Evolutionary conservation across 2,113 vertebrate genomes (phyloP).

Genomic region (Marmota monax): DNA sequence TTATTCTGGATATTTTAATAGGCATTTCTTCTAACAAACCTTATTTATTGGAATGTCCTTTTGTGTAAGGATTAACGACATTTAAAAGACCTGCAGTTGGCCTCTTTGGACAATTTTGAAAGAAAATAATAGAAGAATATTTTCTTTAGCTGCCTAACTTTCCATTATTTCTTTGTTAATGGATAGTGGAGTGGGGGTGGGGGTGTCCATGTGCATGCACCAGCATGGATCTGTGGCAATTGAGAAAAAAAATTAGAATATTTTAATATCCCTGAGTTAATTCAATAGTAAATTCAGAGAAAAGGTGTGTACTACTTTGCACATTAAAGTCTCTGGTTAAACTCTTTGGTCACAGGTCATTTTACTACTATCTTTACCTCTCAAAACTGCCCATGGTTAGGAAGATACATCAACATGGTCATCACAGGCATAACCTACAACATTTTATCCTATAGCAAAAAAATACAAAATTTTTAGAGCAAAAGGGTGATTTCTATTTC

Average conservation of each 20-base stretch:
- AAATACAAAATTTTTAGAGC: background rate
- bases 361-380: background rate
- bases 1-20: slow-evolving; percentile 73
- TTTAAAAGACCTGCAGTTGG: slow-evolving; percentile 61
- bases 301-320: background rate
- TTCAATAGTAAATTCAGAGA: slow-evolving; percentile 26
- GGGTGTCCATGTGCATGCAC: background rate
- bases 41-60: slow-evolving; percentile 68
- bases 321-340: slow-evolving; percentile 2
- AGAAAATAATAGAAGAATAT: slow-evolving; percentile 59
- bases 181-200: background rate
- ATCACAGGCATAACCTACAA: slow-evolving; percentile 35
- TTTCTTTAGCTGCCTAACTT: background rate
- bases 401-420: background rate
- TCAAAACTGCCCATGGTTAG: background rate
- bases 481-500: background rate
- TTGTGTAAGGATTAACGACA: slow-evolving; percentile 36
- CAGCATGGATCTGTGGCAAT: slow-evolving; percentile 13
- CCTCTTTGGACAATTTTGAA: slow-evolving; percentile 44
- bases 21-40: slow-evolving; percentile 65
- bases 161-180: slow-evolving; percentile 43
- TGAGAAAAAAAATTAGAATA: slow-evolving; percentile 43
- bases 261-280: slow-evolving; percentile 38
- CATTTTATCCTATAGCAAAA: background rate
- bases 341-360: slow-evolving; percentile 1